Evolutionary conservation across 2,888 invertebrate genomes (phyloP), one percentile per base, ranked within the genome.

Genomic region (Argyresthia albistria): DNA sequence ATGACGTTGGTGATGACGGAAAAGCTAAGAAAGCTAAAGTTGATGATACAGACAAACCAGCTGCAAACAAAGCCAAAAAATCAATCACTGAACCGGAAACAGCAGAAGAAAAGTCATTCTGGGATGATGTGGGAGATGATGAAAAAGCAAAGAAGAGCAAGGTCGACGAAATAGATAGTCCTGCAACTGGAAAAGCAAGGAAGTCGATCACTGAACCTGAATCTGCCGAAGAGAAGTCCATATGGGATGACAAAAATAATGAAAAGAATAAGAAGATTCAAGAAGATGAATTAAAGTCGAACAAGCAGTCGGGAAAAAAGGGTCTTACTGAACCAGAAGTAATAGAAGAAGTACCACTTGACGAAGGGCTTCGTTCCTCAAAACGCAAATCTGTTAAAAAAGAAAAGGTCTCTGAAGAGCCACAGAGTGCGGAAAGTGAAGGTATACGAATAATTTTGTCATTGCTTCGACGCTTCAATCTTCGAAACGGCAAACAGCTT

Each of bases 341-440:
- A 6, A 69, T 80, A 43, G 74, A 80, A 70, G 79, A 87, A 62
- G 70, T 80, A 1, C 56, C 72, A 10, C 64, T 79, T 9, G 73
- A 79, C 11, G 81, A 80, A 61, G 77, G 72, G 10, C 51, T 82
- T 42, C 79, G 73, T 53, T 66, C 76, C 39, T 62, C 80, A 8
- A 86, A 83, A 66, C 80, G 78, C 67, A 84, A 82, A 76, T 81
- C 83, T 4, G 59, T 82, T 63, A 84, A 76, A 76, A 81, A 79
- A 70, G 67, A 82, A 58, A 67, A 79, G 53, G 62, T 80, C 53
- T 60, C 58, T 52, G 82, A 81, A 68, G 83, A 83, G 70, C 81
- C 83, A 56, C 70, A 83, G 71, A 82, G 82, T 83, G 87, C 87
- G 69, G 86, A 78, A 73, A 73, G 71, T 61, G 87, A 87, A 87